Percentiles rank a stretch among this genome's conserved stretches.
phyloP scores from a whole-genome alignment of 2,888 invertebrate species.

The Orgyia antiqua region DNA sequence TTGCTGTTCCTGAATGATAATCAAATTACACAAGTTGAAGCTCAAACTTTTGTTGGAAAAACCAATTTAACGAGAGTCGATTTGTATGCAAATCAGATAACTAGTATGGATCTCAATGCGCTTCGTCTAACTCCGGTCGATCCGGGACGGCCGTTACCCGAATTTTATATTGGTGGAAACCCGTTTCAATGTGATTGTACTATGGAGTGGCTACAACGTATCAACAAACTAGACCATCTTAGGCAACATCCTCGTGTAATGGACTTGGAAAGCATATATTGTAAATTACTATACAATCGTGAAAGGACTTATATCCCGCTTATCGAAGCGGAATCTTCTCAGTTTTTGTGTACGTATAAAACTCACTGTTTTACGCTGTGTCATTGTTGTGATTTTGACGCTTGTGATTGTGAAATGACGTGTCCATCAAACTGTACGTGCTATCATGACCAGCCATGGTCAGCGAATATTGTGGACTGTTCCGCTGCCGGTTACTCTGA shows the following conservation, averaged over 20 bases:
- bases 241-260: conserved; percentile 93
- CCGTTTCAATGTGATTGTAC: conserved; percentile 97
- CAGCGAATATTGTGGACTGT: conserved; percentile 95
- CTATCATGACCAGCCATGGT: conserved; percentile 96
- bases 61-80: conserved; percentile 93
- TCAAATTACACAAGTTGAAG: conserved; percentile 89
- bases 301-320: conserved; percentile 91
- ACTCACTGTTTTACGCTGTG: conserved; percentile 96
- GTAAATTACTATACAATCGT: conserved; percentile 90
- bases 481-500: conserved; percentile 87
- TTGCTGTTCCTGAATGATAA: conserved; percentile 93
- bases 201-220: conserved; percentile 96
- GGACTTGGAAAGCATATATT: conserved; percentile 93
- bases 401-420: conserved; percentile 98
- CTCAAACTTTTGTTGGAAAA: conserved; percentile 93
- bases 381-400: conserved; percentile 97
- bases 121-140: conserved; percentile 89
- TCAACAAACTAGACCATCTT: conserved; percentile 89
- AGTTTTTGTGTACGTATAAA: conserved; percentile 94
- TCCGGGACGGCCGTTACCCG: conserved; percentile 86
- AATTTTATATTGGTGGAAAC: conserved; percentile 96
- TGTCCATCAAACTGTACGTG: conserved; percentile 96
- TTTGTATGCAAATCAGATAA: conserved; percentile 94
- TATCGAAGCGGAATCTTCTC: conserved; percentile 90
- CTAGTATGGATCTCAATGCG: conserved; percentile 93